Evolutionary conservation across 2,113 vertebrate species (phyloP).

Genomic region (Eidolon helvum): DNA sequence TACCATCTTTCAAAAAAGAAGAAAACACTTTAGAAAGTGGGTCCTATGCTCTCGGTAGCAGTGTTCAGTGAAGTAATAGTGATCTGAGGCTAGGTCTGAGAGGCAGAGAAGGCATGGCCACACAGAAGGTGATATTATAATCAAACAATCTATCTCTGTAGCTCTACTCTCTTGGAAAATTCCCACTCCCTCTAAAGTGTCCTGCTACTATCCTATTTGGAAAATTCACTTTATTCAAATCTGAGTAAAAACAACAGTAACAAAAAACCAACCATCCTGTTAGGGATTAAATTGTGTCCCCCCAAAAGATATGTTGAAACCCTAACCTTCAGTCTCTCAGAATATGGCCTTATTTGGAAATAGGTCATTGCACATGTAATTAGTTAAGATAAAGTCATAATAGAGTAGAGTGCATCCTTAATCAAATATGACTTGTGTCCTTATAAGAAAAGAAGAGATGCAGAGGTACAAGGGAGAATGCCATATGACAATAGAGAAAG

Average conservation of each 20-base stretch:
- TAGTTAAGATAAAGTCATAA: neutral
- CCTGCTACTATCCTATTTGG: neutral
- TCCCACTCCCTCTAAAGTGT: neutral
- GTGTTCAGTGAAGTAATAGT: neutral
- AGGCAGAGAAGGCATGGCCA: neutral
- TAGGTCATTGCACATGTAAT: neutral
- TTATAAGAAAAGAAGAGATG: neutral
- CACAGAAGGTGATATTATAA: neutral
- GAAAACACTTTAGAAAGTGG: neutral
- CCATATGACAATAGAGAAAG: neutral
- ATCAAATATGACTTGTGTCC: neutral
- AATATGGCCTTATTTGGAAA: neutral
- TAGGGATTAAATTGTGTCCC: neutral
- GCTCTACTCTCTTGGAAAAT: neutral
- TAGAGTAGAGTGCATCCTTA: neutral
- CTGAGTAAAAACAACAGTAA: neutral
- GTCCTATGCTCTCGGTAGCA: neutral
- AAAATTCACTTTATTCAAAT: neutral
- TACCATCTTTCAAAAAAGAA: neutral
- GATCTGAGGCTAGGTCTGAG: neutral
- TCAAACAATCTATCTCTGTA: neutral
- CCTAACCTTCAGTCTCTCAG: neutral
- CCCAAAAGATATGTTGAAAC: neutral
- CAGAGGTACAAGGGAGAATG: neutral
- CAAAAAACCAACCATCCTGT: neutral